A percentile compares a stretch with the other conserved stretches of the same genome.
Conservation (phyloP, 2,888 invertebrate genomes). For the Gryllus longicercus region DNA sequence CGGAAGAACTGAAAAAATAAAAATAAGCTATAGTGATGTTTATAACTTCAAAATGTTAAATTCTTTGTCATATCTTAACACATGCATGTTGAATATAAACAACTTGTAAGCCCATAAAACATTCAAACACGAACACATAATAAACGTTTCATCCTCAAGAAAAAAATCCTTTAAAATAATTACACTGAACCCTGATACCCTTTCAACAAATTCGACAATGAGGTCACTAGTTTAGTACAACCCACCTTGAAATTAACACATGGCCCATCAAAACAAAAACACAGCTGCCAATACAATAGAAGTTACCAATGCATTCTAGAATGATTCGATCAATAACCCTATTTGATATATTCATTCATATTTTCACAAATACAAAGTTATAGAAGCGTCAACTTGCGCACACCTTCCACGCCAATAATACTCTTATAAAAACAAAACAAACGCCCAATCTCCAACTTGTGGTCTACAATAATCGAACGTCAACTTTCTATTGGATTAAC, state of each 20-base stretch:
- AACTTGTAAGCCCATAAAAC: too few species aligned
- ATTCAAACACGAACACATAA: too few species aligned
- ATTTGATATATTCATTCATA: too few species aligned
- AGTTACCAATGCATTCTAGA: too few species aligned
- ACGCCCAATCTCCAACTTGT: not conserved
- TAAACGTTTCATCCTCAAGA: too few species aligned
- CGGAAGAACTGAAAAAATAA: not conserved
- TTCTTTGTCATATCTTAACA: not conserved
- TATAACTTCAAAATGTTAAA: not conserved
- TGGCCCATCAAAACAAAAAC: not conserved
- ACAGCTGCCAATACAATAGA: not conserved
- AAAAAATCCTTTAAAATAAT: too few species aligned
- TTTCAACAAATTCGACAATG: not conserved
- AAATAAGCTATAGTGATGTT: not conserved
- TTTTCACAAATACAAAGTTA: too few species aligned
- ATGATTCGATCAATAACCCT: too few species aligned
- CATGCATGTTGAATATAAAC: too few species aligned
- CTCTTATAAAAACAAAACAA: not conserved
- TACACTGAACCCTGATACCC: too few species aligned
- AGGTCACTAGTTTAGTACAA: not conserved
- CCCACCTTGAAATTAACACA: not conserved
- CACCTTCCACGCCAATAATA: too few species aligned
- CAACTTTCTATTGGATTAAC: not conserved
- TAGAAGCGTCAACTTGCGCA: too few species aligned
- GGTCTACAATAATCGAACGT: slow-evolving; percentile 12